Evolutionary conservation across 2,888 invertebrate species (phyloP).

Genomic region (Baccha elongata): DNA sequence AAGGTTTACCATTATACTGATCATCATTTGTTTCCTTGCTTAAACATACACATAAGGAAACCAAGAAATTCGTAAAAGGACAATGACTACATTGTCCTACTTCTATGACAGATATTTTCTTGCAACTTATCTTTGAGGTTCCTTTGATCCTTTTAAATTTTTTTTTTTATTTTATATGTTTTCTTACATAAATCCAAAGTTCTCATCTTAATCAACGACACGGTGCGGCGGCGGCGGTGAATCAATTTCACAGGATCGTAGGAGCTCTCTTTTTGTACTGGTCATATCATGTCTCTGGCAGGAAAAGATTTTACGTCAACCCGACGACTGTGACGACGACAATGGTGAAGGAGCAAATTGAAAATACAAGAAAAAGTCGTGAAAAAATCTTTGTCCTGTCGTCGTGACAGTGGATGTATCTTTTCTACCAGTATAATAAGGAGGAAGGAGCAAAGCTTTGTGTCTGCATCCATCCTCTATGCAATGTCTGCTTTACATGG

Average conservation of each 20-base stretch:
- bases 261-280: constrained; percentile 24
- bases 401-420: too few relatives aligned
- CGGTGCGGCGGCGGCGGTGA: constrained; percentile 56
- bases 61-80: constrained; percentile 23
- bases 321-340: constrained; percentile 17
- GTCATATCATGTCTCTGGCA: constrained; percentile 27
- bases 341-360: constrained; percentile 38
- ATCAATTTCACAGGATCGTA: constrained; percentile 70
- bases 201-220: constrained; percentile 69
- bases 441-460: constrained; percentile 1
- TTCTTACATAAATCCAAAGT: constrained; percentile 38
- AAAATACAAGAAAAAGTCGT: constrained; percentile 18
- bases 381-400: background rate
- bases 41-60: constrained; percentile 33
- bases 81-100: constrained; percentile 43
- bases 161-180: background rate
- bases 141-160: constrained; percentile 49
- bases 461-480: constrained; percentile 11
- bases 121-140: constrained; percentile 23
- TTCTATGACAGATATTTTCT: constrained; percentile 26
- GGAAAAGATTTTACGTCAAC: constrained; percentile 16
- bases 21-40: constrained; percentile 14
- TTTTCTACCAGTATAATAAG: background rate
- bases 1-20: constrained; percentile 24
- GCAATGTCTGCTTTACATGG: constrained; percentile 38